Evolutionary conservation across 2,113 vertebrate genomes (phyloP).

Genomic region (Lophotis ruficrista): DNA sequence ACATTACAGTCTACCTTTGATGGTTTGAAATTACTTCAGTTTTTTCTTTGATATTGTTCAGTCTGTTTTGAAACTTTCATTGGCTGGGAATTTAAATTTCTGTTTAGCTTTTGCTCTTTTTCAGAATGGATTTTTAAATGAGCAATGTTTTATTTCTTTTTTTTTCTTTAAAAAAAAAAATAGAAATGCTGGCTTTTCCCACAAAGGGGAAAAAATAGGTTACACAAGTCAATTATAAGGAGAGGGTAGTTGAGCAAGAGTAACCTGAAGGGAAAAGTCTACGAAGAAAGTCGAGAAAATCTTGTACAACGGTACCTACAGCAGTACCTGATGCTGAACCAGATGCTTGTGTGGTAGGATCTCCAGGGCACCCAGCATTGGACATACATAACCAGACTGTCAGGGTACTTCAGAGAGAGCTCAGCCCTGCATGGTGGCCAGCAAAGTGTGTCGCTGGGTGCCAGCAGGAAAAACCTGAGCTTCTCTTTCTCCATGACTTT

Average conservation of each 20-base stretch:
- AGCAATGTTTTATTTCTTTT: fast-evolving
- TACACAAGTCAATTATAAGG: background rate
- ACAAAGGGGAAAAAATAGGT: background rate
- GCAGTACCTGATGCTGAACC: background rate
- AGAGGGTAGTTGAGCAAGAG: background rate
- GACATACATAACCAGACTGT: background rate
- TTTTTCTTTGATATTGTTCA: slow-evolving; percentile 42
- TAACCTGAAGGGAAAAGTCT: background rate
- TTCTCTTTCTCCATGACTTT: background rate
- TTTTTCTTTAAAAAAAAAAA: background rate
- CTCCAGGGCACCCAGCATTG: background rate
- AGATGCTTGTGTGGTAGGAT: background rate
- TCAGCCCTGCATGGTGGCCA: background rate
- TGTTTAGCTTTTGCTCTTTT: slow-evolving; percentile 9
- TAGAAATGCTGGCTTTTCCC: background rate
- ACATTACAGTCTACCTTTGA: slow-evolving; percentile 36
- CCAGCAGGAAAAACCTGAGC: background rate
- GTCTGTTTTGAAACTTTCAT: background rate
- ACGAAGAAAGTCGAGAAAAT: background rate
- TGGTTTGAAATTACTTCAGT: background rate
- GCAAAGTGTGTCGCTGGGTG: background rate
- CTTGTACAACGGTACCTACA: background rate
- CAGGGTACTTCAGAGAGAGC: background rate
- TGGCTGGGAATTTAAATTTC: background rate
- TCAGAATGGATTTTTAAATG: background rate